Percentiles rank a stretch among this genome's conserved stretches.
These are phyloP conservation scores for Gambelia wislizenii DNA, from an alignment of 2,797 vertebrate species.

Conservation along the genomic window DNA sequence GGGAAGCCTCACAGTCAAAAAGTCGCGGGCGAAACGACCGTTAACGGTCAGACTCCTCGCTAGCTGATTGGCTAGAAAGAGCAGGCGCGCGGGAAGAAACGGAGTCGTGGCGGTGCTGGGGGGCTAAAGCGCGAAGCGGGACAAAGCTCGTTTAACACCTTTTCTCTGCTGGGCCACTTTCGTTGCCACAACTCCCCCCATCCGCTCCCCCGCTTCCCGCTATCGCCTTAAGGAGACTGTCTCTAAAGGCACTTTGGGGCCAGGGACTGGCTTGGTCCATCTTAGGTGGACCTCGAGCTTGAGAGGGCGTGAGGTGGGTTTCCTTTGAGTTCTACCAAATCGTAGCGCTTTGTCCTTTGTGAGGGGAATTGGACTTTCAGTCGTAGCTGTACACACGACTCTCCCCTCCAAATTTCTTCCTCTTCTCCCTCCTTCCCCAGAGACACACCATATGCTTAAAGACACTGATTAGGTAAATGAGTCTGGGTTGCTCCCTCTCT, in stretches of 20 bases:
- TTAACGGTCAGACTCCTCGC: slow-evolving; percentile 1
- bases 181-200: too few species aligned
- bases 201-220: too few species aligned
- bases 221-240: not conserved
- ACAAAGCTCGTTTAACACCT: too few species aligned
- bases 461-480: not conserved
- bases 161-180: not conserved
- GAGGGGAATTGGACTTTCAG: not conserved
- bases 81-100: fast-evolving
- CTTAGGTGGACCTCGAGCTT: fast-evolving
- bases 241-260: not conserved
- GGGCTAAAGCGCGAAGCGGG: fast-evolving
- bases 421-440: too few species aligned
- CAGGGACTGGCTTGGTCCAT: not conserved
- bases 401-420: too few species aligned
- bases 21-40: not conserved
- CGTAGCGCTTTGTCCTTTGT: not conserved
- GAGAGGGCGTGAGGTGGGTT: slow-evolving; percentile 17
- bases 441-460: too few species aligned
- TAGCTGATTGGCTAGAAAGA: not conserved
- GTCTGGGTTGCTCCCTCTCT: not conserved
- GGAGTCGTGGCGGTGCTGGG: fast-evolving
- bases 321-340: not conserved
- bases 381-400: too few species aligned
- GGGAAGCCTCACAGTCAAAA: too few species aligned